phyloP scores from a whole-genome alignment of 2,888 invertebrate species.

The Syrista parreyssii region DNA sequence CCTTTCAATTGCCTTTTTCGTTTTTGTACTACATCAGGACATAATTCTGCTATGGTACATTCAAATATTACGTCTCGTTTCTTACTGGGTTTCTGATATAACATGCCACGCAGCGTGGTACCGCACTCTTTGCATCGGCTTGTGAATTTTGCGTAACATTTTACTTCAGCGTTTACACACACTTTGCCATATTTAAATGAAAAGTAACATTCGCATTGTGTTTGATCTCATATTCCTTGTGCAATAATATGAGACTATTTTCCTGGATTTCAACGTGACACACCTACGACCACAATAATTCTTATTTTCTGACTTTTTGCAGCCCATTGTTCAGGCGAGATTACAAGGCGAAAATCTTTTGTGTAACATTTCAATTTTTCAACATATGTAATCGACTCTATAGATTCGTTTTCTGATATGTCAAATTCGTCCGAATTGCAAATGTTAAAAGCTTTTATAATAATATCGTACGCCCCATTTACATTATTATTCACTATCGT shows the following conservation, averaged over 20 bases:
- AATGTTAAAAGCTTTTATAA: too few species aligned
- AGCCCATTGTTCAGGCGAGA: slow-evolving; percentile 9
- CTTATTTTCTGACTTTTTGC: slow-evolving; percentile 10
- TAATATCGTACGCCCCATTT: not conserved
- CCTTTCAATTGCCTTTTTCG: too few species aligned
- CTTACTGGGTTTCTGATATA: slow-evolving; percentile 6
- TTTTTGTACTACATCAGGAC: slow-evolving; percentile 4
- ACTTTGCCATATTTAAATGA: slow-evolving; percentile 12
- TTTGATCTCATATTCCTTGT: slow-evolving; percentile 15
- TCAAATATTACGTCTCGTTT: slow-evolving; percentile 9
- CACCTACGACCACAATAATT: slow-evolving; percentile 8
- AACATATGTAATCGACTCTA: not conserved
- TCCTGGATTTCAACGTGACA: slow-evolving; percentile 8
- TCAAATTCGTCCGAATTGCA: not conserved
- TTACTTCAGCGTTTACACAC: not conserved
- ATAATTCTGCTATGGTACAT: slow-evolving; percentile 1
- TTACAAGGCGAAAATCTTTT: not conserved
- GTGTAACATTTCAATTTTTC: not conserved
- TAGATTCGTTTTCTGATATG: not conserved
- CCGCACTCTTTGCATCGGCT: slow-evolving; percentile 15
- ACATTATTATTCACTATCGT: slow-evolving; percentile 12
- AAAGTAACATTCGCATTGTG: slow-evolving; percentile 5
- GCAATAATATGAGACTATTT: slow-evolving; percentile 14
- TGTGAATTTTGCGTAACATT: slow-evolving; percentile 5
- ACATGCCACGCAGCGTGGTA: slow-evolving; percentile 1